Percentiles rank a stretch among this genome's conserved stretches.
phyloP scores from a whole-genome alignment of 1,140 invertebrate species.

The Tetramorium parvispinum region DNA sequence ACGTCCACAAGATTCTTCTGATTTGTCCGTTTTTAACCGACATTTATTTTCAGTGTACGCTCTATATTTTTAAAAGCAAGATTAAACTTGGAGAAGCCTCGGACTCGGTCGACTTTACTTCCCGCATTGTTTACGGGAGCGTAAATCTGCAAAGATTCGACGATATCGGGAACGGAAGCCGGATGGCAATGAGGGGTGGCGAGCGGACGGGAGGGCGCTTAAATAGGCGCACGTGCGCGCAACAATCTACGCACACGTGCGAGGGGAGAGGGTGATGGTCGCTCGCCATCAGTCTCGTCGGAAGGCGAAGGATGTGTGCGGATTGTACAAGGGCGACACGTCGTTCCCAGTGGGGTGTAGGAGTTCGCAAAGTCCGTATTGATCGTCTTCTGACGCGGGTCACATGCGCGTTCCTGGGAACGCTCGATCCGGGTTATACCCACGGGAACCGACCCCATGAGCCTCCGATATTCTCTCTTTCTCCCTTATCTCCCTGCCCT shows the following conservation, averaged over 20 bases:
- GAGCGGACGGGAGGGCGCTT: background rate
- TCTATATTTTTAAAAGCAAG: background rate
- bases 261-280: conserved; percentile 35
- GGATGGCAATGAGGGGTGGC: conserved; percentile 20
- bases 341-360: conserved; percentile 73
- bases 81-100: background rate
- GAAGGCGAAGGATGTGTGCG: conserved; percentile 47
- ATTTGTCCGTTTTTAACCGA: no score
- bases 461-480: conserved; percentile 15
- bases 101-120: background rate
- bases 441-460: conserved; percentile 79
- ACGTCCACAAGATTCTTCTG: no score
- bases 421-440: conserved; percentile 79
- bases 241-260: conserved; percentile 75
- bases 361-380: conserved; percentile 80
- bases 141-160: conserved; percentile 64
- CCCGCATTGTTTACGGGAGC: conserved; percentile 22
- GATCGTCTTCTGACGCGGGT: conserved; percentile 80
- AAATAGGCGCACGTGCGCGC: conserved; percentile 73
- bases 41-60: background rate
- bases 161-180: conserved; percentile 49
- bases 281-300: conserved; percentile 48
- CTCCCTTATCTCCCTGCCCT: conserved; percentile 32
- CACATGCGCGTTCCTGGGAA: conserved; percentile 84
- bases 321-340: conserved; percentile 40